Conservation (phyloP, 1,140 invertebrate genomes). For the Bombus waltoni region DNA sequence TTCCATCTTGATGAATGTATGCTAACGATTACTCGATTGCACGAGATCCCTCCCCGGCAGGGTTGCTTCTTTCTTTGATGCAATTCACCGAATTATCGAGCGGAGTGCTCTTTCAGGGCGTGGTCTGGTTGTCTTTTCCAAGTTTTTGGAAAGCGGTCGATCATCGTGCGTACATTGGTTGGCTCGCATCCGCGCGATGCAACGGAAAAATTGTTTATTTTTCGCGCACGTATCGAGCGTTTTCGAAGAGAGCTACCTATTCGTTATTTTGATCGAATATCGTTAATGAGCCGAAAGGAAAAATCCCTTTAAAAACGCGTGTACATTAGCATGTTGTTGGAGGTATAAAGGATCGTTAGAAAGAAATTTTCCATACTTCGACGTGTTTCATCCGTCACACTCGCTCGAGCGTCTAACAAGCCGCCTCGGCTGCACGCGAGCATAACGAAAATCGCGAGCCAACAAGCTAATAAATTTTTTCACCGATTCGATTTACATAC, state of each 20-base stretch:
- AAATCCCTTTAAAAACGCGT: no score
- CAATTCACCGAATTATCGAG: neutral
- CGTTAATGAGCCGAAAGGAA: no score
- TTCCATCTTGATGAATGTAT: neutral
- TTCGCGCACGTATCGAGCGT: no score
- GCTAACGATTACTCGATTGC: slow-evolving; percentile 28
- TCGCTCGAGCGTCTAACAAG: neutral
- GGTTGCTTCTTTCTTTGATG: neutral
- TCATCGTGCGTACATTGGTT: no score
- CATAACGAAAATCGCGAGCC: neutral
- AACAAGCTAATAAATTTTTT: slow-evolving; percentile 12
- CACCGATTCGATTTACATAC: neutral
- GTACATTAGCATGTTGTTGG: neutral
- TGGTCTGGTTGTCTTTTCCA: neutral
- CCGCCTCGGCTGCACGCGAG: neutral
- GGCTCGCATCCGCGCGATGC: no score
- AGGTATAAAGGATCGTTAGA: neutral
- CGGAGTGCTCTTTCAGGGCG: no score
- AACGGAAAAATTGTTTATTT: no score
- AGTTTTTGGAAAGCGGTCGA: neutral
- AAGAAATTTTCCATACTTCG: neutral
- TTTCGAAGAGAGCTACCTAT: no score
- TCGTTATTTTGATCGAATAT: no score
- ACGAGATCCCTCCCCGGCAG: neutral
- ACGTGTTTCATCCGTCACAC: slow-evolving; percentile 2